Evolutionary conservation across 2,113 vertebrate genomes (phyloP).

Genomic region (Corythornis vintsioides): DNA sequence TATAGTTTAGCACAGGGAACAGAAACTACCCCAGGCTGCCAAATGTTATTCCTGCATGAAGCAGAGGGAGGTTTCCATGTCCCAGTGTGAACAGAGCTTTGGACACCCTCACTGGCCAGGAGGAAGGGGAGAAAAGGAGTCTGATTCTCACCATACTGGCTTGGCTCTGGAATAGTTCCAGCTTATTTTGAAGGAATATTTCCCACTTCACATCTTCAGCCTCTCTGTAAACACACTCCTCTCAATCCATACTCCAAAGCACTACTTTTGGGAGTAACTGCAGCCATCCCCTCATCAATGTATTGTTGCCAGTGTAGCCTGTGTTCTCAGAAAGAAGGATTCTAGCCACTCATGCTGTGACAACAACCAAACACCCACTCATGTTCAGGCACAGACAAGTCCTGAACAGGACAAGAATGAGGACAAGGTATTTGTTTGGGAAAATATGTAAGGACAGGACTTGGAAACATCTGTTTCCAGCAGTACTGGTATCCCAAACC

Average conservation of each 20-base stretch:
- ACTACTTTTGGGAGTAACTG: not conserved
- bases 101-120: not conserved
- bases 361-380: not conserved
- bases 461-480: slow-evolving; percentile 13
- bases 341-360: not conserved
- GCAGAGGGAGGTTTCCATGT: not conserved
- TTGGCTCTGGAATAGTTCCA: not conserved
- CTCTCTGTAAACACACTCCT: not conserved
- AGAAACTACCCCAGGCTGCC: not conserved
- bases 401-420: not conserved
- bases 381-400: not conserved
- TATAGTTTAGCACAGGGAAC: not conserved
- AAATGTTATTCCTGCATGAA: not conserved
- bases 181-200: not conserved
- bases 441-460: not conserved
- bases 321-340: not conserved
- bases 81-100: not conserved
- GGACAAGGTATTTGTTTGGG: not conserved
- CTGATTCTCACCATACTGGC: not conserved
- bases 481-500: not conserved
- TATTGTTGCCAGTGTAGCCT: not conserved
- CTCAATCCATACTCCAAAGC: not conserved
- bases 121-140: not conserved
- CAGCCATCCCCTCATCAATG: not conserved
- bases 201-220: not conserved